A percentile compares a stretch with the other conserved stretches of the same genome.
Conservation (phyloP, 2,888 invertebrate species). For the Meteorus colon region DNA sequence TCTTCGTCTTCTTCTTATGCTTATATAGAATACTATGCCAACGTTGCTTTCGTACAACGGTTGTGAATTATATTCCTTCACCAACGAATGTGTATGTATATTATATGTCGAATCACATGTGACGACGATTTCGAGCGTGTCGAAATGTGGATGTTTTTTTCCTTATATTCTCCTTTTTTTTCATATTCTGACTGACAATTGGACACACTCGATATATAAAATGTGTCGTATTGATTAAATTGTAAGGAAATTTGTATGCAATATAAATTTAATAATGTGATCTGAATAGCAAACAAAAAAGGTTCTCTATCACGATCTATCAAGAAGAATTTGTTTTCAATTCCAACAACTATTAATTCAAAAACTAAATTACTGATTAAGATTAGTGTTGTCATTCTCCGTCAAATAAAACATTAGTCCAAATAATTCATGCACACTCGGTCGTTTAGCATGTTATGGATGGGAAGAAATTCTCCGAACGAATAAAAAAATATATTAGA, state of each 20-base stretch:
- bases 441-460: constrained; percentile 14
- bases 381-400: neutral
- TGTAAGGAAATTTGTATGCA: neutral
- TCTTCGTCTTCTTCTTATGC: constrained; percentile 21
- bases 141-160: constrained; percentile 30
- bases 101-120: constrained; percentile 30
- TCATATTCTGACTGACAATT: neutral
- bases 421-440: neutral
- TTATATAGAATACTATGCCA: constrained; percentile 29
- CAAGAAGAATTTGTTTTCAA: neutral
- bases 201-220: neutral
- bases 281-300: neutral
- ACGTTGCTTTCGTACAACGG: constrained; percentile 28
- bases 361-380: neutral
- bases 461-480: constrained; percentile 17
- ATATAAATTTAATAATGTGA: neutral
- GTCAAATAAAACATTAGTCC: too few species aligned
- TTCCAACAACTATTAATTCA: too few species aligned
- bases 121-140: constrained; percentile 26
- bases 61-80: constrained; percentile 33
- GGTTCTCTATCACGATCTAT: neutral
- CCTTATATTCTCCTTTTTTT: constrained; percentile 2
- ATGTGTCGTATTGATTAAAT: neutral
- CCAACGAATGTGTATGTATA: neutral
- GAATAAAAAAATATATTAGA: neutral